Evolutionary conservation across 2,113 vertebrate genomes (phyloP).

Genomic region (Pseudorectes ferrugineus): DNA sequence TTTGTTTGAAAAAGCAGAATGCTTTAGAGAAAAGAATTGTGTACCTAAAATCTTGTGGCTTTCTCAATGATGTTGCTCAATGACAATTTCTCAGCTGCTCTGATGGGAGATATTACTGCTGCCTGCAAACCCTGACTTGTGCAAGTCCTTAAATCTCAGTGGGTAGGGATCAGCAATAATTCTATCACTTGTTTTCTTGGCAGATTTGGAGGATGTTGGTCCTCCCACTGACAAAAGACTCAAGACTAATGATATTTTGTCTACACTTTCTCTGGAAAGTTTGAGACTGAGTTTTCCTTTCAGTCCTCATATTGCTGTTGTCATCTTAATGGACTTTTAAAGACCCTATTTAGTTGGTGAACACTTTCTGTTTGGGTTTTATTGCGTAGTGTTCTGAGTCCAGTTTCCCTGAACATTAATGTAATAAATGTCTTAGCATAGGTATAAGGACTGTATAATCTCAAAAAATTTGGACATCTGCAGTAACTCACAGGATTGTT

Average conservation of each 20-base stretch:
- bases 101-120: not conserved
- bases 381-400: not conserved
- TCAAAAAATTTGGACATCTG: not conserved
- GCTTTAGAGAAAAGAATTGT: not conserved
- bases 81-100: not conserved
- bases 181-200: not conserved
- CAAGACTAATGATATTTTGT: not conserved
- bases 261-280: not conserved
- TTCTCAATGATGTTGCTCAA: not conserved
- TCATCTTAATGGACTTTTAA: not conserved
- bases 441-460: not conserved
- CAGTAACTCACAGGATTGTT: not conserved
- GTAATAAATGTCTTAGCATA: not conserved
- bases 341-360: not conserved
- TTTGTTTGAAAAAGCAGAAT: not conserved
- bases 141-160: not conserved
- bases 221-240: not conserved
- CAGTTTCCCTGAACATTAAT: not conserved
- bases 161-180: not conserved
- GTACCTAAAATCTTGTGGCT: not conserved
- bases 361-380: not conserved
- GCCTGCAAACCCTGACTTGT: not conserved
- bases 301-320: not conserved
- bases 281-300: not conserved
- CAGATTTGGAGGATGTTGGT: not conserved